Evolutionary conservation across 1,140 invertebrate species (phyloP), one percentile per base, ranked within the genome.

Genomic region (Drosophila obscura): DNA sequence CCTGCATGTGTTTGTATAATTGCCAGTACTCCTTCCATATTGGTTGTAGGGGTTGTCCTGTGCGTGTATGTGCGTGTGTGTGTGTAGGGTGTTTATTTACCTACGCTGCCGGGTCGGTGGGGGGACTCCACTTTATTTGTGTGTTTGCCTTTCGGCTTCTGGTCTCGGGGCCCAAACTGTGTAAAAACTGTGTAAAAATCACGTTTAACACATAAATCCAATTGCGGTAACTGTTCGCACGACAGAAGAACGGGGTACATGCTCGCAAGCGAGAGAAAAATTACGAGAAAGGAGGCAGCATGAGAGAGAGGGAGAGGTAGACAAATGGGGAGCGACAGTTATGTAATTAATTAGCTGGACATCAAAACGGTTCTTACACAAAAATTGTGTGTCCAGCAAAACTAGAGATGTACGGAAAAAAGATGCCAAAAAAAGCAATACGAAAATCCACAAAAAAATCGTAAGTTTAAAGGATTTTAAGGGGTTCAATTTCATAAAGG

Each of bases 141-240:
- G 28, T 49, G 71, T 64, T 58, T 72, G n/a, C 52, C 9, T 11
- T 48, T 16, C 16, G 28, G 48, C 56, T 53, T 39, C 26, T 50
- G 13, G 16, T 45, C 41, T 22, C 28, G 35, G 46, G 22, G 15
- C 69, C 31, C 51, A 41, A 39, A 44, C n/a, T 22, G 51, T 45
- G 51, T 49, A 39, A 52, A 76, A 68, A 76, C 56, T 56, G 64
- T 60, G 73, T 76, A 67, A 61, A 68, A 76, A 76, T 76, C 73
- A 76, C 73, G 73, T 76, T 61, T 52, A 68, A 56, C 63, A 41
- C 73, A 76, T 76, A 68, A 76, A 76, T 52, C 49, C 67, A 52
- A 24, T n/a, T 48, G 19, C 59, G 46, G 66, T 22, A 28, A 11
- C 62, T 48, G 19, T 49, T 53, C 55, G 48, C 66, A 60, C 28